Percentiles rank a stretch among this genome's conserved stretches.
Evolutionary conservation across 2,797 vertebrate genomes (phyloP).

Genomic region (Cuculus canorus): DNA sequence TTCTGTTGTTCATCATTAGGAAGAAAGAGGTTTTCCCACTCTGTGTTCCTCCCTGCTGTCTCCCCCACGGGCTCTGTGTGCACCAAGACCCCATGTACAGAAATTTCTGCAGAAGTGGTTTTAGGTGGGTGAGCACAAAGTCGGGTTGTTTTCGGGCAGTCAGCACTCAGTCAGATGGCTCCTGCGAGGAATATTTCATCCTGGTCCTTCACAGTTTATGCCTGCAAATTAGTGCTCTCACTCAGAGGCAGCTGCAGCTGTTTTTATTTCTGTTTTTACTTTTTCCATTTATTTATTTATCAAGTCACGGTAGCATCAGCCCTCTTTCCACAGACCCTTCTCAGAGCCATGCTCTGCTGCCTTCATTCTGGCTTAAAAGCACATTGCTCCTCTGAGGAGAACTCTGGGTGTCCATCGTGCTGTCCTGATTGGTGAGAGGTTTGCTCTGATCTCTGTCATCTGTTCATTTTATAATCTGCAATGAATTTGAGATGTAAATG

Average conservation of each 20-base stretch:
- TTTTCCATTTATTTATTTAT: background rate
- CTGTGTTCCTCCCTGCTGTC: background rate
- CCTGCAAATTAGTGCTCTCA: background rate
- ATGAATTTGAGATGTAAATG: conserved; percentile 15
- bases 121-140: background rate
- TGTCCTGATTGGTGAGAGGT: background rate
- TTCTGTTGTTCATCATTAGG: background rate
- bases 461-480: background rate
- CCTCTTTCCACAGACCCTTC: background rate
- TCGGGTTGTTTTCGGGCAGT: background rate
- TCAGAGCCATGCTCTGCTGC: background rate
- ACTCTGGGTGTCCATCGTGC: background rate
- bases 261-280: background rate
- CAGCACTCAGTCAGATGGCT: background rate
- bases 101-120: background rate
- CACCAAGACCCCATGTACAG: background rate
- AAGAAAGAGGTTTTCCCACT: background rate
- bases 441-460: background rate
- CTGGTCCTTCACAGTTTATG: background rate
- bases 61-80: background rate
- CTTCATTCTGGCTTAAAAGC: background rate
- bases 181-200: background rate
- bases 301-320: background rate
- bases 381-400: background rate
- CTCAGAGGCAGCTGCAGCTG: background rate